Base-by-base conservation (phyloP, 2,113 vertebrate species). In the Dicrurus megarhynchus region DNA sequence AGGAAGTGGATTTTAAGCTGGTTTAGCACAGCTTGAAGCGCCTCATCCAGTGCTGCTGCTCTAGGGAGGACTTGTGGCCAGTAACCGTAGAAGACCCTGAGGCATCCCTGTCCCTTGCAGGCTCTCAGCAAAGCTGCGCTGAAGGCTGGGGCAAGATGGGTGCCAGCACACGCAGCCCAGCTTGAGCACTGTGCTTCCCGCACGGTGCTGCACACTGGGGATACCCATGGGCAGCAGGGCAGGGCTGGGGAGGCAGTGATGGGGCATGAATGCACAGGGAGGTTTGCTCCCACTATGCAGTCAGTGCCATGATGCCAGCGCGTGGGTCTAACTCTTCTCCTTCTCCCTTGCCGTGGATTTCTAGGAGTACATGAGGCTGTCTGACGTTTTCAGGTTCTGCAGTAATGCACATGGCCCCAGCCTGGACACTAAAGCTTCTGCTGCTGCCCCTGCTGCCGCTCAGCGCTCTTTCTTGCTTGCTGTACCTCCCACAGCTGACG, bases 361-460 rank as follows among this genome's bases (percentile, higher is more conserved):
- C 95, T 98, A 99, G 99, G 99, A 99, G 95, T 99, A 98, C 98
- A 98, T 99, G 97, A 98, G 98, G 97, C 98, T 99, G 94, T 98
- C 98, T 97, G 99, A 99, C 97, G 98, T 98, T 97, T 98, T 98
- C 98, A 98, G 98, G 98, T 98, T 99, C 98, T 99, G 98, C 97
- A 97, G 97, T 93, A 96, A 92, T 82, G 94, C 93, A 67, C 96
- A 93, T 68, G 33, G 96, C 95, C 96, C 96, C 79, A 81, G 93
- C 96, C 97, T 68, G 96, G 97, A 98, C 82, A 91, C 98, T 85
- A 96, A 95, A 97, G 96, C 98, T 97, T 97, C 97, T 82, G 97
- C 97, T 83, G 87, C 93, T 89, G 84, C 92, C 87, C 61, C 94
- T 16, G 64, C 96, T 94, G 95, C 97, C 0, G 35, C 95, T 95